Evolutionary conservation across 2,113 vertebrate genomes (phyloP).

Genomic region (Antennarius striatus): DNA sequence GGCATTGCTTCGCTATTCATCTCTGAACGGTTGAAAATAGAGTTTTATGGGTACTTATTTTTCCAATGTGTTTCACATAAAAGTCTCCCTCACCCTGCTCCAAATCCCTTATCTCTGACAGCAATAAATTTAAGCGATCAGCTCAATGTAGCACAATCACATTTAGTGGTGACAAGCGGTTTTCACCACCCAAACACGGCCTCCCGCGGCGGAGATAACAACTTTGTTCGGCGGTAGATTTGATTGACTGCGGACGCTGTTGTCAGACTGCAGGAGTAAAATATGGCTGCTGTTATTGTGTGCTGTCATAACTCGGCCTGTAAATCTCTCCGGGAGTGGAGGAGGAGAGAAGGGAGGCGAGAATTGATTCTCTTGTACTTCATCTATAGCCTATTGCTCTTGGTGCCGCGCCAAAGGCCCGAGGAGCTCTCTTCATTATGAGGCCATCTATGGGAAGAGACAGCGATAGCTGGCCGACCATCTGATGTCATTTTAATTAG

Average conservation of each 20-base stretch:
- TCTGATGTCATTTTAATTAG: slow-evolving; percentile 67
- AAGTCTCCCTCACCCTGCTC: slow-evolving; percentile 49
- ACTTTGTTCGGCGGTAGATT: slow-evolving; percentile 49
- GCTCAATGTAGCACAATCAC: slow-evolving; percentile 47
- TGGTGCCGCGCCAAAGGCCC: slow-evolving; percentile 65
- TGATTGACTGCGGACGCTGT: slow-evolving; percentile 60
- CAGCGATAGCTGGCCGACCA: slow-evolving; percentile 19
- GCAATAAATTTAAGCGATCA: slow-evolving; percentile 67
- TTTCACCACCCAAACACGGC: slow-evolving; percentile 32
- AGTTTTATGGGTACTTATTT: slow-evolving; percentile 65
- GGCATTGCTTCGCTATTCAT: slow-evolving; percentile 47
- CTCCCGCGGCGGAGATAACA: slow-evolving; percentile 35
- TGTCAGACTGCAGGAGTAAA: slow-evolving; percentile 67
- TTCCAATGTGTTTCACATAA: slow-evolving; percentile 55
- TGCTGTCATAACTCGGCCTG: slow-evolving; percentile 72
- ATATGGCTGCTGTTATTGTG: slow-evolving; percentile 69
- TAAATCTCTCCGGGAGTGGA: slow-evolving; percentile 72
- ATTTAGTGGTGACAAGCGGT: slow-evolving; percentile 47
- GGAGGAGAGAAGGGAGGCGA: slow-evolving; percentile 52
- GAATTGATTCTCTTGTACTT: slow-evolving; percentile 70
- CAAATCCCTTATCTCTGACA: slow-evolving; percentile 54
- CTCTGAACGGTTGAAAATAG: slow-evolving; percentile 56
- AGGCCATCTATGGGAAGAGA: slow-evolving; percentile 35
- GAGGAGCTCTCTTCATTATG: slow-evolving; percentile 62
- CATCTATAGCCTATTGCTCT: slow-evolving; percentile 56